Evolutionary conservation across 2,113 vertebrate species (phyloP), one percentile per base, ranked within the genome.

Genomic region (Ibidorhyncha struthersii): DNA sequence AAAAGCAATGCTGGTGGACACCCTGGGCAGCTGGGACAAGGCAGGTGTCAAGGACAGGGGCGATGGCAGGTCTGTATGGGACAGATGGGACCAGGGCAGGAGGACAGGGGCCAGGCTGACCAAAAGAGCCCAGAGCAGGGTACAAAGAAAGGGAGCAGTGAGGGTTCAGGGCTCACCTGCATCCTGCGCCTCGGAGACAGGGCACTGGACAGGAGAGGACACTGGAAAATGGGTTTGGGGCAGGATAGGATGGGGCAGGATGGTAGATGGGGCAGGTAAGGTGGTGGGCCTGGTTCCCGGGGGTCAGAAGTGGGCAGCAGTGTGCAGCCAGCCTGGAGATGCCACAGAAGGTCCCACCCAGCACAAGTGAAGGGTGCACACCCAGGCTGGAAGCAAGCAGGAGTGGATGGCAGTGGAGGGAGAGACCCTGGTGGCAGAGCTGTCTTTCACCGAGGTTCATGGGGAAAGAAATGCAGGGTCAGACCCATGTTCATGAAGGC

Each of bases 321-420:
- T 10, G 61, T 78, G 20, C 29, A 85, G 45, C 15, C 73, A 71
- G 63, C 25, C 62, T 82, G 65, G 49, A 67, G 61, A 34, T 6
- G 27, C 53, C 52, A 38, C 47, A 30, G 69, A 74, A 70, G 36
- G 27, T 66, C n/a, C 14, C 43, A 55, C 23, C 18, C 45, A 41
- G 59, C 27, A 73, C 0, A 1, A 56, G 32, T 8, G 17, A 27
- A 22, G 26, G 34, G 29, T 10, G 1, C 5, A 1, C 10, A 23
- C 9, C 55, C 1, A 2, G 40, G 58, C 22, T 65, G 58, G 38
- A 41, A 52, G 25, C 40, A 61, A 73, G 76, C 7, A n/a, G 65
- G 25, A 79, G 29, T 12, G 16, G 8, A 12, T 40, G 45, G 22
- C 38, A 82, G 70, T 0, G 2, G 20, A 38, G 9, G 40, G 59